phyloP scores from a whole-genome alignment of 2,797 vertebrate genomes.

The Urophycis tenuis region DNA sequence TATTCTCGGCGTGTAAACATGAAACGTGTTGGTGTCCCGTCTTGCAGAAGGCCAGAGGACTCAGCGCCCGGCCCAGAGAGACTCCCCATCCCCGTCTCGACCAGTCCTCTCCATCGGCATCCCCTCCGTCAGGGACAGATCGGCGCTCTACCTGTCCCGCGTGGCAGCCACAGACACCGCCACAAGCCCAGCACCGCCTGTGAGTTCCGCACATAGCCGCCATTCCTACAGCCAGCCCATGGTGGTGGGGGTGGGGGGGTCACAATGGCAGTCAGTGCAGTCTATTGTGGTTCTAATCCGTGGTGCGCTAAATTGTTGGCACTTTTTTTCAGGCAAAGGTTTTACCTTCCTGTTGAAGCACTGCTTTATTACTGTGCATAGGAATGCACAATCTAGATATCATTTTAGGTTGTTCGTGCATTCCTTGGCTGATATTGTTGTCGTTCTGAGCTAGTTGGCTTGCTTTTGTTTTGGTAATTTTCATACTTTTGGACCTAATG shows the following conservation, averaged over 20 bases:
- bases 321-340: not conserved
- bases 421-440: too few species aligned
- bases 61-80: slow-evolving; percentile 48
- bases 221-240: slow-evolving; percentile 45
- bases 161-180: slow-evolving; percentile 61
- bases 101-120: slow-evolving; percentile 37
- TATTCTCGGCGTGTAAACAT: slow-evolving; percentile 29
- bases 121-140: slow-evolving; percentile 74
- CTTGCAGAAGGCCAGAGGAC: slow-evolving; percentile 67
- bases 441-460: too few species aligned
- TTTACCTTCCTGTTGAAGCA: not conserved
- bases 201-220: slow-evolving; percentile 65
- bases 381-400: too few species aligned
- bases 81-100: slow-evolving; percentile 26
- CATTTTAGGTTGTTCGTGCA: too few species aligned
- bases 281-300: slow-evolving; percentile 19
- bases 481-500: not conserved
- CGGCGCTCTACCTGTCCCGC: slow-evolving; percentile 71
- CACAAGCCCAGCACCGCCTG: slow-evolving; percentile 57
- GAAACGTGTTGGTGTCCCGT: slow-evolving; percentile 6
- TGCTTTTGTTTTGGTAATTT: too few species aligned
- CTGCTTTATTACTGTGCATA: not conserved
- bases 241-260: slow-evolving; percentile 21
- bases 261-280: slow-evolving; percentile 23
- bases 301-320: not conserved